These are phyloP conservation scores for Neofelis nebulosa DNA, from an alignment of 2,113 vertebrate species.

Conservation along the genomic window DNA sequence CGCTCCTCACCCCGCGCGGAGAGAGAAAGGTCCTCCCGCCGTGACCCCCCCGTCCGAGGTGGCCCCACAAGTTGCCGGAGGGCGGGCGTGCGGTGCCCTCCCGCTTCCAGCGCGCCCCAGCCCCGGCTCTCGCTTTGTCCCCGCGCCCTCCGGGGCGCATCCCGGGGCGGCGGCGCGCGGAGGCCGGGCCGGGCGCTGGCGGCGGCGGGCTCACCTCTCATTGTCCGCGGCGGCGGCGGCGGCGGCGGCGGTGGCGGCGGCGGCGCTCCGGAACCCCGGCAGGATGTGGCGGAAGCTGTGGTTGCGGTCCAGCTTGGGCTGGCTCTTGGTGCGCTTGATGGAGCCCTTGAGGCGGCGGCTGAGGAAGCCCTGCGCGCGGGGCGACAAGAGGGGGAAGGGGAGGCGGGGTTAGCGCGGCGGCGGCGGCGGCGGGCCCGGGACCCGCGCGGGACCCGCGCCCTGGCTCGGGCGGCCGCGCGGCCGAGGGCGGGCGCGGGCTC, in stretches of 20 bases:
- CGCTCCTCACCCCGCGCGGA: background rate
- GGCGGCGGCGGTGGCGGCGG: conserved; percentile 58
- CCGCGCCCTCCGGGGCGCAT: conserved; percentile 67
- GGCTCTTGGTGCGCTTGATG: conserved; percentile 99
- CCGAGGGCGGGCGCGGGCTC: conserved; percentile 71
- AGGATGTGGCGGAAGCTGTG: conserved; percentile 99
- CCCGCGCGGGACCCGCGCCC: conserved; percentile 66
- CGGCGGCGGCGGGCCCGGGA: conserved; percentile 67
- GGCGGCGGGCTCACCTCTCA: conserved; percentile 90
- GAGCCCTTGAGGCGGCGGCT: conserved; percentile 96
- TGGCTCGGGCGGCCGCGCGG: conserved; percentile 64
- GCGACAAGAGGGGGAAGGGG: conserved; percentile 77
- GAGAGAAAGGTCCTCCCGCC: background rate
- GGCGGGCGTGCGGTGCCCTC: conserved; percentile 34
- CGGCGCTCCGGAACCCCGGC: conserved; percentile 94
- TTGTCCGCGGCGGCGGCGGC: conserved; percentile 87
- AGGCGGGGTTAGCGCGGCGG: conserved; percentile 83
- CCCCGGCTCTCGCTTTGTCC: conserved; percentile 71
- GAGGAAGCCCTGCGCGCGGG: conserved; percentile 91
- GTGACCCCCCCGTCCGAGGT: background rate
- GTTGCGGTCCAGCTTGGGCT: conserved; percentile 98
- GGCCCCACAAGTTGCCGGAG: conserved; percentile 65
- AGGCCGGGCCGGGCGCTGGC: conserved; percentile 38
- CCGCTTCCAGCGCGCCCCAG: background rate
- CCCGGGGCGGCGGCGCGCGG: conserved; percentile 33